Evolutionary conservation across 2,888 invertebrate genomes (phyloP).

Genomic region (Herminia tarsipennalis): DNA sequence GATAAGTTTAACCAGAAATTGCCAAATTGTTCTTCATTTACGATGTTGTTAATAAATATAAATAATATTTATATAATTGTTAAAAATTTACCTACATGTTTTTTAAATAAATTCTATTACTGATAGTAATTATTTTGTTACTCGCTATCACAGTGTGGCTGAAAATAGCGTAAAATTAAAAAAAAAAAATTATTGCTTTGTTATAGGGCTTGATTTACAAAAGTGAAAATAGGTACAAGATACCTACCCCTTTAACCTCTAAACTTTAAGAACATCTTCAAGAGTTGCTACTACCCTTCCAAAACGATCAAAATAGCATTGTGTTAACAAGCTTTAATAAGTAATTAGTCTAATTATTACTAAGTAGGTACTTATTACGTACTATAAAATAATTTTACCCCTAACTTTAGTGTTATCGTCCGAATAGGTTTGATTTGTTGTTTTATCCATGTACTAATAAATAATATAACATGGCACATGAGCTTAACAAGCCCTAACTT

Average conservation of each 20-base stretch:
- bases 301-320: slow-evolving; percentile 27
- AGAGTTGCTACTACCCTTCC: background rate
- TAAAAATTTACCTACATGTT: too few species aligned
- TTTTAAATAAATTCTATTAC: too few species aligned
- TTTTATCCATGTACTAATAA: slow-evolving; percentile 18
- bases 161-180: too few species aligned
- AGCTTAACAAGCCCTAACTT: too few species aligned
- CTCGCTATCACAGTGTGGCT: too few species aligned
- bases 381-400: slow-evolving; percentile 29
- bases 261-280: background rate
- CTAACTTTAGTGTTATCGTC: slow-evolving; percentile 31
- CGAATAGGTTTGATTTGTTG: slow-evolving; percentile 31
- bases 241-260: background rate
- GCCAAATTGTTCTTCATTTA: too few species aligned
- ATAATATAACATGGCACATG: slow-evolving; percentile 6
- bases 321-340: slow-evolving; percentile 43
- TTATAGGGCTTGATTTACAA: background rate
- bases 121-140: too few species aligned
- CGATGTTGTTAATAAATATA: too few species aligned
- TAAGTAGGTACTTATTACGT: too few species aligned
- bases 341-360: slow-evolving; percentile 28
- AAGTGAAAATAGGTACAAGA: background rate
- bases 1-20: too few species aligned
- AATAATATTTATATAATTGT: too few species aligned
- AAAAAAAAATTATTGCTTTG: too few species aligned